Conservation (phyloP, 2,797 vertebrate species). For the Florisuga fusca region DNA sequence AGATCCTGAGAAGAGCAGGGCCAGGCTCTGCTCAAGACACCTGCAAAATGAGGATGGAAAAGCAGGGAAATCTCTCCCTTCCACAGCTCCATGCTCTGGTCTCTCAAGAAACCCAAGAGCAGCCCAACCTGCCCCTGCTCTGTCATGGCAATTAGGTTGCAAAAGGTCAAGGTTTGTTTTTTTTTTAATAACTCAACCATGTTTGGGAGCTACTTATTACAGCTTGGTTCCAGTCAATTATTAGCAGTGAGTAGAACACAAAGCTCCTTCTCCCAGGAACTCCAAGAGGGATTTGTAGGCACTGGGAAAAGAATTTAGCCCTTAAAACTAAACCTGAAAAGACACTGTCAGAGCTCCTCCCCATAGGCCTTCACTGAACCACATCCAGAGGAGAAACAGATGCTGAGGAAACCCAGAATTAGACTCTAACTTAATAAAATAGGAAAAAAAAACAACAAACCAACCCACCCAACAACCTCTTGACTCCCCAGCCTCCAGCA, state of each 20-base stretch:
- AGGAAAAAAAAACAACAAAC: not conserved
- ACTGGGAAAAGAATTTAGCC: not conserved
- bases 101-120: not conserved
- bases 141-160: conserved; percentile 24
- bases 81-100: not conserved
- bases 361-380: not conserved
- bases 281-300: not conserved
- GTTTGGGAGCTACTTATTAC: conserved; percentile 55
- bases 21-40: not conserved
- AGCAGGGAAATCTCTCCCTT: not conserved
- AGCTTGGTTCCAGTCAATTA: conserved; percentile 37
- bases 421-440: not conserved
- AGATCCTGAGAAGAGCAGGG: not conserved
- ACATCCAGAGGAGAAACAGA: conserved; percentile 27
- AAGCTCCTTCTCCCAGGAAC: not conserved
- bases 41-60: not conserved
- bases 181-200: conserved; percentile 14
- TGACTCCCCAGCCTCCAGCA: not conserved
- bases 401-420: not conserved
- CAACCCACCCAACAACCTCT: not conserved
- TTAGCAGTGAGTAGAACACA: conserved; percentile 39
- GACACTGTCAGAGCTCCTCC: not conserved
- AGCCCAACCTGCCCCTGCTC: conserved; percentile 36
- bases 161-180: conserved; percentile 33
- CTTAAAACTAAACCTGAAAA: not conserved